These are phyloP conservation scores for Lamprologus tigripictilis DNA, from an alignment of 2,113 vertebrate species.

Conservation along the genomic window DNA sequence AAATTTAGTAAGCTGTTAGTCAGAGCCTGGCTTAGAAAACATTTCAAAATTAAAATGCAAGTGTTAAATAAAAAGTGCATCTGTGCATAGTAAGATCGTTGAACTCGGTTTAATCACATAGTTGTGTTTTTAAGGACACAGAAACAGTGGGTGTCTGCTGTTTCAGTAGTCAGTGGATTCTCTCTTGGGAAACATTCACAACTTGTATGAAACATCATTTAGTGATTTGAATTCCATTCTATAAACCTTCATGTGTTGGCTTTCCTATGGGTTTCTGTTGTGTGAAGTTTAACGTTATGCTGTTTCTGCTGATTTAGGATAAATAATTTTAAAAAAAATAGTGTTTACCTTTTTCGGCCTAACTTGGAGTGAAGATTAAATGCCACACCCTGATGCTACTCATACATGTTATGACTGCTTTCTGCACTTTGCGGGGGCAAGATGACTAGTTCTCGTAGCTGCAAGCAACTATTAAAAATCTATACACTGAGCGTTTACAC, in stretches of 20 bases:
- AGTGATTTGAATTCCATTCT: background rate
- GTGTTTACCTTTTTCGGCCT: background rate
- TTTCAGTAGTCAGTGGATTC: background rate
- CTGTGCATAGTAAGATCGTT: background rate
- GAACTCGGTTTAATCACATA: background rate
- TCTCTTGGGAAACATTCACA: background rate
- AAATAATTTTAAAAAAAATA: accelerated
- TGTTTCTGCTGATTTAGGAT: background rate
- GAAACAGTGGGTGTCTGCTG: background rate
- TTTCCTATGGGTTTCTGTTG: background rate
- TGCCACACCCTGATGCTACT: background rate
- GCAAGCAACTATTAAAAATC: background rate
- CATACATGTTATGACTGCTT: background rate
- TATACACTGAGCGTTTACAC: background rate
- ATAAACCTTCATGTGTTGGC: background rate
- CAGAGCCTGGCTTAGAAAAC: background rate
- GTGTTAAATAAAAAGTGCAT: background rate
- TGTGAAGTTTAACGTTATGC: background rate
- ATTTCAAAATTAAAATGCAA: background rate
- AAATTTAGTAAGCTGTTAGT: background rate
- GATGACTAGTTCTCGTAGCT: background rate
- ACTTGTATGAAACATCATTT: background rate
- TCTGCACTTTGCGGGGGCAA: background rate
- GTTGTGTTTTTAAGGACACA: background rate
- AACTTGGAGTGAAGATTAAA: background rate